phyloP scores from a whole-genome alignment of 64 coral and sea anemone genomes.

The Catalaphyllia jardinei region DNA sequence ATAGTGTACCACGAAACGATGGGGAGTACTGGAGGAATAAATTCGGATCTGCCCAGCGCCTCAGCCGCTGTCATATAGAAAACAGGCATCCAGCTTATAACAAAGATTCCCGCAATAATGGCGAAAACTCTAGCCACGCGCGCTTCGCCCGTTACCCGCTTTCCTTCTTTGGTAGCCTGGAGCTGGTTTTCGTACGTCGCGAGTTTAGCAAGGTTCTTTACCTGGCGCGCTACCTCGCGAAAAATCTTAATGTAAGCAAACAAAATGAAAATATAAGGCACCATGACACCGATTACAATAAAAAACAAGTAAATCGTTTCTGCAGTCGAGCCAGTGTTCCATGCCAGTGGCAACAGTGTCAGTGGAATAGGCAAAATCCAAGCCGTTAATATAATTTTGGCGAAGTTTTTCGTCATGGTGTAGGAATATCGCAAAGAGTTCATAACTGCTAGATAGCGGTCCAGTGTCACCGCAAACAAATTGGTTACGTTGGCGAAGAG shows the following conservation, averaged over 20 bases:
- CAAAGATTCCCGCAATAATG: constrained; percentile 64
- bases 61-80: constrained; percentile 61
- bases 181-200: constrained; percentile 23
- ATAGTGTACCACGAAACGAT: constrained; percentile 63
- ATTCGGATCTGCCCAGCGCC: constrained; percentile 4
- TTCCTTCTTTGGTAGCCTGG: constrained; percentile 47
- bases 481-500: constrained; percentile 82
- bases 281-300: constrained; percentile 66
- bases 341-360: constrained; percentile 55
- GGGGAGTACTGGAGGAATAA: constrained; percentile 17
- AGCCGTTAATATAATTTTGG: constrained; percentile 58
- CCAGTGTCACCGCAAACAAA: constrained; percentile 83
- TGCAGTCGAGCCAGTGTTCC: neutral
- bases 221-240: constrained; percentile 74
- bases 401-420: constrained; percentile 77
- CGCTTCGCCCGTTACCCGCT: constrained; percentile 52
- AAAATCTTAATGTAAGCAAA: constrained; percentile 84
- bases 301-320: constrained; percentile 55
- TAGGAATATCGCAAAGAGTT: constrained; percentile 71
- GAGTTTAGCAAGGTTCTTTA: constrained; percentile 54
- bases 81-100: constrained; percentile 65
- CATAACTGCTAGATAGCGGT: constrained; percentile 77
- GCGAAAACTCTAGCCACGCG: constrained; percentile 57
- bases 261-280: constrained; percentile 85
- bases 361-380: constrained; percentile 69